phyloP scores from a whole-genome alignment of 2,888 invertebrate species.

The Prenolepis imparis region DNA sequence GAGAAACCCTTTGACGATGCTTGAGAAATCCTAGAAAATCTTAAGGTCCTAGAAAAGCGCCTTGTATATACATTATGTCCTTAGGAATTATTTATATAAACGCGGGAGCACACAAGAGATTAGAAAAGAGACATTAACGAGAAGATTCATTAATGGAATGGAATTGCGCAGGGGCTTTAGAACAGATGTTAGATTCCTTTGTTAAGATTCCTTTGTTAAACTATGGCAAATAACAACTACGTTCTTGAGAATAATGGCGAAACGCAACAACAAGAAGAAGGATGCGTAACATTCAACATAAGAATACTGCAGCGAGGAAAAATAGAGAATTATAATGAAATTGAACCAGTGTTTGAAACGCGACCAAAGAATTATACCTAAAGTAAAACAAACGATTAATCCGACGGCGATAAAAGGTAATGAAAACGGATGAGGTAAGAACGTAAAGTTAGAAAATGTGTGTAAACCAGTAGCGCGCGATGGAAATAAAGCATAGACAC shows the following conservation, averaged over 20 bases:
- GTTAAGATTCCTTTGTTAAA: neutral
- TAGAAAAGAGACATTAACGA: neutral
- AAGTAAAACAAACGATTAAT: slow-evolving; percentile 37
- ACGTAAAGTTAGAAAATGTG: slow-evolving; percentile 16
- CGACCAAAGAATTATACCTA: slow-evolving; percentile 32
- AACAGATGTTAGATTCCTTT: neutral
- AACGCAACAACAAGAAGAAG: neutral
- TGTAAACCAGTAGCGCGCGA: slow-evolving; percentile 30
- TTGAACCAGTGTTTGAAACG: slow-evolving; percentile 23
- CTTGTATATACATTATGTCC: neutral
- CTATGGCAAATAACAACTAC: slow-evolving; percentile 6
- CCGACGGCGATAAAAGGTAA: slow-evolving; percentile 39
- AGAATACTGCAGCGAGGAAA: neutral
- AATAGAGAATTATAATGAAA: slow-evolving; percentile 22
- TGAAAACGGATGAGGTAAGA: slow-evolving; percentile 27
- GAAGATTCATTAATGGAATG: slow-evolving; percentile 11
- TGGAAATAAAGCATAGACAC: slow-evolving; percentile 8
- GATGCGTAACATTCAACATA: slow-evolving; percentile 5
- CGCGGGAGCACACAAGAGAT: neutral
- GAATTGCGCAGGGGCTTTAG: neutral
- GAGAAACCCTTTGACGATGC: slow-evolving; percentile 34
- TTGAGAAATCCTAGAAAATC: slow-evolving; percentile 38
- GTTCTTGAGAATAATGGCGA: slow-evolving; percentile 10
- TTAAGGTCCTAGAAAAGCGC: slow-evolving; percentile 12
- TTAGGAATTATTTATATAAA: neutral